A percentile compares a stretch with the other conserved stretches of the same genome.
Conservation (phyloP, 2,888 invertebrate genomes). For the Caenorhabditis imperialis region DNA sequence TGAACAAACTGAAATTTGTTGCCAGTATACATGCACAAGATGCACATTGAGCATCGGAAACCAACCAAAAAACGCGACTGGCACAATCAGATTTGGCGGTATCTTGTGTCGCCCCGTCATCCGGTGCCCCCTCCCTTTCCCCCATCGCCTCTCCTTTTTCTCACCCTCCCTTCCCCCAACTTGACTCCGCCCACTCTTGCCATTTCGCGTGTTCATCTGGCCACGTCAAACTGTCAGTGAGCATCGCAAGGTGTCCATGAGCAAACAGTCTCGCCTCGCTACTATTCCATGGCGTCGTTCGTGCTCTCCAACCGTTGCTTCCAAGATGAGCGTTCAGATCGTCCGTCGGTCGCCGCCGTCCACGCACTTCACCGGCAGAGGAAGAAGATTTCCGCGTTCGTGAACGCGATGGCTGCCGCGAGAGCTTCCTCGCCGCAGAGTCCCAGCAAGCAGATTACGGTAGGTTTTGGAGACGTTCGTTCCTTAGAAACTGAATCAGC, state of each 20-base stretch:
- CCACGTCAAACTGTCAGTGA: conserved; percentile 46
- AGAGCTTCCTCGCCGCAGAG: conserved; percentile 59
- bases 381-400: conserved; percentile 44
- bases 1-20: too few species aligned
- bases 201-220: conserved; percentile 21
- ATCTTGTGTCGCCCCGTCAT: conserved; percentile 9
- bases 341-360: conserved; percentile 9
- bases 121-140: conserved; percentile 11
- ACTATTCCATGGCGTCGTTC: conserved; percentile 30
- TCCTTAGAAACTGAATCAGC: too few species aligned
- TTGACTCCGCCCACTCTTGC: conserved; percentile 23
- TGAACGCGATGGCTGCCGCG: conserved; percentile 52
- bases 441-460: conserved; percentile 71
- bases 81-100: conserved; percentile 18
- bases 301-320: conserved; percentile 46
- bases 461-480: too few species aligned
- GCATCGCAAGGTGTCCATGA: conserved; percentile 23
- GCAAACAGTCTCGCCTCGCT: conserved; percentile 22
- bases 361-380: conserved; percentile 27
- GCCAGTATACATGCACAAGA: too few species aligned
- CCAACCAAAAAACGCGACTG: too few species aligned
- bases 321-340: conserved; percentile 53
- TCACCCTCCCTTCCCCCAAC: conserved; percentile 15
- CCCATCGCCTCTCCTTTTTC: conserved; percentile 14
- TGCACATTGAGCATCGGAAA: too few species aligned